These are phyloP conservation scores for Campoplex nolae DNA, from an alignment of 2,888 invertebrate species.

Conservation along the genomic window DNA sequence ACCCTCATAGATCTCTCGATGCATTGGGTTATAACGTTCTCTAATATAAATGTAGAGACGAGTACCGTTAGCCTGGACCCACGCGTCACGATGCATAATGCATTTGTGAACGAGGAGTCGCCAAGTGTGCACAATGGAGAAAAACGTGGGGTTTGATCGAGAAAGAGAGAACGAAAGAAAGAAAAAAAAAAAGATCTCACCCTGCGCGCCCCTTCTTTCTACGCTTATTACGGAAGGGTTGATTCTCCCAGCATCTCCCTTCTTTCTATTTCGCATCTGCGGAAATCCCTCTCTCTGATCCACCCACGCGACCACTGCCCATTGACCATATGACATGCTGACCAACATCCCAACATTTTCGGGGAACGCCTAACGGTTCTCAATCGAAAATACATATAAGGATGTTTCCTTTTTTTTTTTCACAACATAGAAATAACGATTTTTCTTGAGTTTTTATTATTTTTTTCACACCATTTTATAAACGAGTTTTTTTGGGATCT, in stretches of 20 bases:
- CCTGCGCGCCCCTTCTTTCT: conserved; percentile 75
- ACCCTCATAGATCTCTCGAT: conserved; percentile 19
- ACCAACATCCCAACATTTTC: conserved; percentile 81
- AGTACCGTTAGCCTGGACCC: conserved; percentile 80
- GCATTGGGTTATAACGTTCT: conserved; percentile 10
- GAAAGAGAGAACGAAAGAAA: neutral
- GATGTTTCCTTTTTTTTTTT: neutral
- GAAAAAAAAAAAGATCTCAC: conserved; percentile 60
- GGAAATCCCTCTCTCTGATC: conserved; percentile 72
- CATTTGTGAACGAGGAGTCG: conserved; percentile 71
- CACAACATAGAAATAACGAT: no score
- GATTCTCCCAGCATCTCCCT: conserved; percentile 70
- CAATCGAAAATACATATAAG: conserved; percentile 41
- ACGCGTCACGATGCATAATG: conserved; percentile 79
- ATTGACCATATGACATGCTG: conserved; percentile 85
- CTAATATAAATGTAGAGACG: conserved; percentile 44
- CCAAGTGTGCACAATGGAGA: conserved; percentile 74
- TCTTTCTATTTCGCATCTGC: conserved; percentile 79
- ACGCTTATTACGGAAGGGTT: conserved; percentile 84
- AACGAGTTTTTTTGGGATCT: neutral
- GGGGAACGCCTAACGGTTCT: conserved; percentile 71
- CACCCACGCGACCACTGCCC: conserved; percentile 80
- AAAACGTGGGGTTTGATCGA: conserved; percentile 27
- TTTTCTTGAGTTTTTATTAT: neutral
- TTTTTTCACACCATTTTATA: neutral